Evolutionary conservation across 2,797 vertebrate species (phyloP), one percentile per base, ranked within the genome.

Genomic region (Echiichthys vipera): DNA sequence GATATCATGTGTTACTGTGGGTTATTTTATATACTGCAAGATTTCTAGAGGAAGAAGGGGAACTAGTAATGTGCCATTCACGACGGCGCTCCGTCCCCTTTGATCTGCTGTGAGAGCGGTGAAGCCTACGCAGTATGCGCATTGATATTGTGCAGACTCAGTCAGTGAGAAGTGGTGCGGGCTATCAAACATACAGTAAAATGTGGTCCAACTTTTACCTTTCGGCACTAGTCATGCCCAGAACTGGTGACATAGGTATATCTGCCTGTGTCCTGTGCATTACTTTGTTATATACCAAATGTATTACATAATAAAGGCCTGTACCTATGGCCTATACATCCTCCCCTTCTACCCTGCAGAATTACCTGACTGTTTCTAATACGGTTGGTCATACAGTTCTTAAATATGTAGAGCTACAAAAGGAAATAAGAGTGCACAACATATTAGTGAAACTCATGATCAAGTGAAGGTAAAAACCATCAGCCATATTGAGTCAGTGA

Each of bases 81-180:
- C 71, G 69, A 69, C 74, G 73, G 53, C 46, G 14, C 55, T 64
- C 36, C 15, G 66, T 71, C 49, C 69, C 24, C 34, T 71, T 27
- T 14, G 55, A 61, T 57, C 27, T 55, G 43, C 45, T 10, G 51
- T 49, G 14, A 4, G 22, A 56, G 71, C 66, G 5, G 7, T 15
- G 45, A 5, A 79, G 58, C 51, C 74, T 89, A 78, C 87, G 90
- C 88, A 90, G 58, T 72, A 81, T 89, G 88, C 88, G 87, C 64
- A 84, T 71, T 76, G 32, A 7, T 42, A n/a, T 10, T 54, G 27
- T 32, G 7, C 68, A 34, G 43, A 22, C 7, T 36, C 20, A 18
- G 18, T 25, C 46, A 37, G 37, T 9, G 25, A 39, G 17, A 30
- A 39, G 65, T 46, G 46, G 27, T 32, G 37, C 73, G 51, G 45